Base-by-base conservation (phyloP, 2,113 vertebrate genomes). In the Notothenia coriiceps region DNA sequence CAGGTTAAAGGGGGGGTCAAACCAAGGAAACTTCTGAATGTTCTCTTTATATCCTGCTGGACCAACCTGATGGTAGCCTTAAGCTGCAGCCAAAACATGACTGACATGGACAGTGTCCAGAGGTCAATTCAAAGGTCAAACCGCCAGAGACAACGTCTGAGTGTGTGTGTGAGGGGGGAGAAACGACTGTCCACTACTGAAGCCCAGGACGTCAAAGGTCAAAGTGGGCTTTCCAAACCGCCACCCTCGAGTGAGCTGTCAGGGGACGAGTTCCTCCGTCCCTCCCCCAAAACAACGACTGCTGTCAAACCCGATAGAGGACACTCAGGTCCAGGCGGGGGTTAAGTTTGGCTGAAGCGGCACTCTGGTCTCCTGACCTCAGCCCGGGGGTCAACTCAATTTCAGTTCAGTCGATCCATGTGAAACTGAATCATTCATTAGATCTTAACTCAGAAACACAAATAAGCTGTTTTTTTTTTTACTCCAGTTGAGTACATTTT, bases 151-250 rank as follows among this genome's bases (percentile, higher is more conserved):
- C 72, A 14, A 63, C 50, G 68, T 82, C 78, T 35, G 67, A 75
- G 66, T 77, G 63, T 66, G 8, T 3, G 51, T 4, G 33, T 20
- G 33, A 35, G 9, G 29, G 7, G 52, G 52, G 47, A n/a, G 44
- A 29, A 14, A 5, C 3, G 77, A 62, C 74, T 51, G 70, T 82
- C 74, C 76, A 47, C 50, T 86, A 74, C 79, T 72, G 60, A 40
- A 81, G 57, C 56, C 25, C 56, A 33, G 29, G 35, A 73, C 49
- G 20, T 84, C 80, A 89, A 70, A 68, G 89, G 90, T 93, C 88
- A 91, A 79, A 90, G 75, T 80, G 82, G 78, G 84, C 80, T 79
- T 91, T 90, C 83, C 84, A 91, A 90, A 90, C 88, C 70, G 78
- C 87, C 88, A 78, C 77, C 77, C 84, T 88, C 8, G 73, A 89